These are phyloP conservation scores for Trididemnum clinides DNA, from an alignment of 23 tunicate genomes.

Conservation along the genomic window DNA sequence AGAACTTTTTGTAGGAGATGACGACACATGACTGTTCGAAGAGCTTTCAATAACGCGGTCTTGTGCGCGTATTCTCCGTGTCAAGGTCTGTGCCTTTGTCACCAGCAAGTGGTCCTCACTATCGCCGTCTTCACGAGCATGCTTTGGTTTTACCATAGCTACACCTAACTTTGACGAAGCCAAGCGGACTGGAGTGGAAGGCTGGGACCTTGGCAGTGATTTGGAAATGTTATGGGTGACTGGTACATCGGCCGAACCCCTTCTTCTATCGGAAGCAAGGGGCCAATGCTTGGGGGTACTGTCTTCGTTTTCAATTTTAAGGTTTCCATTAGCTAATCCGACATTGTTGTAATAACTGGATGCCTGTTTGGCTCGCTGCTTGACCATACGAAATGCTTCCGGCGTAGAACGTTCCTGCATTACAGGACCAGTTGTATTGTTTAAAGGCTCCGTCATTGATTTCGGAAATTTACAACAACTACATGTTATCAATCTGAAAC, in stretches of 20 bases:
- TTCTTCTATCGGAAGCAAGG: constrained; percentile 4
- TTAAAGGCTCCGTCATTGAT: too few species aligned
- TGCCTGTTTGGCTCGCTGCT: constrained; percentile 53
- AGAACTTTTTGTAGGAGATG: not conserved
- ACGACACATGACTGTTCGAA: not conserved
- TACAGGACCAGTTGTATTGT: not conserved
- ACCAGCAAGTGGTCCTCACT: not conserved
- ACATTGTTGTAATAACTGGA: constrained; percentile 42
- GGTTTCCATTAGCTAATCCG: constrained; percentile 60
- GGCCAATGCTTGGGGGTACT: not conserved
- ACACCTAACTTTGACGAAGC: constrained; percentile 27
- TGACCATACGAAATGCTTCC: not conserved
- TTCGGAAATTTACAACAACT: too few species aligned
- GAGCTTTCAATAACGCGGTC: not conserved
- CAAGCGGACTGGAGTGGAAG: constrained; percentile 21
- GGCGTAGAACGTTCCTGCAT: constrained; percentile 13
- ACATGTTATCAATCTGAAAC: too few species aligned
- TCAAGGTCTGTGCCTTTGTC: not conserved
- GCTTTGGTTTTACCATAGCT: constrained; percentile 32
- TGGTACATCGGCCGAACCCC: not conserved
- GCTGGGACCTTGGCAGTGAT: not conserved
- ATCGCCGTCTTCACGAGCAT: not conserved
- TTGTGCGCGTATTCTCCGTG: constrained; percentile 11
- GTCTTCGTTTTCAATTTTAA: not conserved
- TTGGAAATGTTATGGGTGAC: too few species aligned